These are phyloP conservation scores for Miltochrista miniata DNA, from an alignment of 2,888 invertebrate species.

Conservation along the genomic window DNA sequence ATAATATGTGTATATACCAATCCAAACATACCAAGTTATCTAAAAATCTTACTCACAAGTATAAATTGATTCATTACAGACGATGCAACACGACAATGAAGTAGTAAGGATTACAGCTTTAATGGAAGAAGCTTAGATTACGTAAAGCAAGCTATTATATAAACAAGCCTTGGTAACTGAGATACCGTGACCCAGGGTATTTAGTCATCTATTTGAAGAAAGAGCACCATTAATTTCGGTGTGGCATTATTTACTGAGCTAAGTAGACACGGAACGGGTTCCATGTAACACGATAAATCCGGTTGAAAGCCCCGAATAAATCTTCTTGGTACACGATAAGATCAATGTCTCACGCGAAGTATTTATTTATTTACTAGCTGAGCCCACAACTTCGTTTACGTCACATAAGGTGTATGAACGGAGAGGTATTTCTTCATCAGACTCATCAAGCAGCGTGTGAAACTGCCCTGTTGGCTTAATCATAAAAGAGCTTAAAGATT, in stretches of 20 bases:
- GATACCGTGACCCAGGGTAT: conserved; percentile 75
- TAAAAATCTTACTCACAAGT: neutral
- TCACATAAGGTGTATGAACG: no score
- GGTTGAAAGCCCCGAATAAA: conserved; percentile 76
- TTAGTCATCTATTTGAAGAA: conserved; percentile 83
- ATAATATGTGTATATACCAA: no score
- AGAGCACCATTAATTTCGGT: conserved; percentile 77
- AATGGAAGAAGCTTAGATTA: conserved; percentile 74
- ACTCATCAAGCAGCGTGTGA: no score
- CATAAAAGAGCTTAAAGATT: no score
- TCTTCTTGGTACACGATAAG: conserved; percentile 78
- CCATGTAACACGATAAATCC: conserved; percentile 76
- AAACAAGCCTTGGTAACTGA: conserved; percentile 66
- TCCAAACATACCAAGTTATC: no score
- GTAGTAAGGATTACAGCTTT: conserved; percentile 52
- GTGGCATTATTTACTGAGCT: conserved; percentile 78
- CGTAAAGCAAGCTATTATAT: conserved; percentile 67
- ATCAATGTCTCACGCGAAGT: conserved; percentile 80
- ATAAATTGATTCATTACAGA: conserved; percentile 9
- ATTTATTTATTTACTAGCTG: conserved; percentile 77
- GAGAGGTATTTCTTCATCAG: no score
- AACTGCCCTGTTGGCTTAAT: no score
- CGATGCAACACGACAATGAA: conserved; percentile 30
- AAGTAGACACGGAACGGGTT: conserved; percentile 81
- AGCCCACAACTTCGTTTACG: no score